These are phyloP conservation scores for Larimichthys polyactis DNA, from an alignment of 2,113 vertebrate genomes.

Conservation along the genomic window DNA sequence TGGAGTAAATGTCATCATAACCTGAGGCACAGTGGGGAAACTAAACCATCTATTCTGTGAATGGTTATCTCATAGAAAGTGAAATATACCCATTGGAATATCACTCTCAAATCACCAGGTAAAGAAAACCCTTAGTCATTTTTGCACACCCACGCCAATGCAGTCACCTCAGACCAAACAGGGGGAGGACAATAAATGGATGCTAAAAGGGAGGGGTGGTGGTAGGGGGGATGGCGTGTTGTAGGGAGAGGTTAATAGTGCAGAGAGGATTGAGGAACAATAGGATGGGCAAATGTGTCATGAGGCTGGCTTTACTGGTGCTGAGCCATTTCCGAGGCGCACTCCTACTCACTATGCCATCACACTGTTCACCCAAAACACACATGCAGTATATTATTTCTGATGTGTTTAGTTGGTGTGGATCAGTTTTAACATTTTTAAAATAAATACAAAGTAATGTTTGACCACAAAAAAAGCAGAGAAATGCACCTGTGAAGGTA, in stretches of 20 bases:
- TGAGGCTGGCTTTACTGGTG: conserved; percentile 63
- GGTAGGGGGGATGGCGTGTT: not conserved
- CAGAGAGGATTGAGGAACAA: conserved; percentile 73
- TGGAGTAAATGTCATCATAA: not conserved
- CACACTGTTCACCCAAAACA: not conserved
- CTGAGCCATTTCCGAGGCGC: conserved; percentile 62
- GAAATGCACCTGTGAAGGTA: not conserved
- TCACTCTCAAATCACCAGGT: not conserved
- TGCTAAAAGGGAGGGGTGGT: conserved; percentile 25
- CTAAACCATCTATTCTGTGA: not conserved
- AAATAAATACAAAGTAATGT: not conserved
- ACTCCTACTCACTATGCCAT: conserved; percentile 18
- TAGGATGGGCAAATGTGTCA: conserved; percentile 68
- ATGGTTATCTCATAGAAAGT: not conserved
- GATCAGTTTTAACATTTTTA: not conserved
- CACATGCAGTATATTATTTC: not conserved
- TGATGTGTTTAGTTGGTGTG: not conserved
- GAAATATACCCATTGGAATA: not conserved
- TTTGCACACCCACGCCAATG: conserved; percentile 2
- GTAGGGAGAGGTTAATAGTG: conserved; percentile 59
- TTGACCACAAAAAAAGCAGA: not conserved
- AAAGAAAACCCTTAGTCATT: conserved; percentile 12
- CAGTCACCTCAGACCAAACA: conserved; percentile 1
- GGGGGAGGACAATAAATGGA: conserved; percentile 30
- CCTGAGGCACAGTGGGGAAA: not conserved